Percentiles rank a stretch among this genome's conserved stretches.
Conservation (phyloP, 1,140 invertebrate species). For the Pseudomyrmex gracilis region DNA sequence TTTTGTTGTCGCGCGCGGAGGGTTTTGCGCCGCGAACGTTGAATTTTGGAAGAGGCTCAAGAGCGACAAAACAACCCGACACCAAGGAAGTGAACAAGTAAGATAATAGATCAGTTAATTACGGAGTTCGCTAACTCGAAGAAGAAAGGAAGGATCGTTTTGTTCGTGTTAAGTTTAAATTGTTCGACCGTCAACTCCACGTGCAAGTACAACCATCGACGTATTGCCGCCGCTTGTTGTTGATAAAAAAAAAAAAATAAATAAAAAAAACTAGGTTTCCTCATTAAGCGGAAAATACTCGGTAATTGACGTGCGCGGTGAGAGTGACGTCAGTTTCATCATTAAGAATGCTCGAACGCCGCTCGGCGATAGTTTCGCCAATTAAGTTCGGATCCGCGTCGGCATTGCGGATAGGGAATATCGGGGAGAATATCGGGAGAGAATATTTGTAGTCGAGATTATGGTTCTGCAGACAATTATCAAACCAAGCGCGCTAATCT, state of each 20-base stretch:
- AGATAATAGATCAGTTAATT: slow-evolving; percentile 60
- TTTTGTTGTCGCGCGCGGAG: slow-evolving; percentile 17
- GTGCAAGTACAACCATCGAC: background rate
- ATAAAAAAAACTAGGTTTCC: background rate
- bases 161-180: slow-evolving; percentile 45
- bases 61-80: slow-evolving; percentile 20
- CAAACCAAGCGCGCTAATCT: slow-evolving; percentile 66
- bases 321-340: slow-evolving; percentile 23
- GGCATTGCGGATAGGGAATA: slow-evolving; percentile 22
- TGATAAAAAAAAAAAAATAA: no score
- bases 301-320: background rate
- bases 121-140: slow-evolving; percentile 43
- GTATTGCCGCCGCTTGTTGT: background rate
- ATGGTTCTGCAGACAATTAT: slow-evolving; percentile 70
- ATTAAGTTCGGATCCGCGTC: slow-evolving; percentile 36
- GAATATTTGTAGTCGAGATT: slow-evolving; percentile 57
- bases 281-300: background rate
- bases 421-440: background rate
- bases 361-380: slow-evolving; percentile 41
- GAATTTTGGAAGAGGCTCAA: slow-evolving; percentile 18
- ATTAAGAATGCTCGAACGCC: slow-evolving; percentile 37
- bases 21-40: slow-evolving; percentile 26
- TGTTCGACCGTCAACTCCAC: background rate
- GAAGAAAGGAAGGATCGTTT: slow-evolving; percentile 20
- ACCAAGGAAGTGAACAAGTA: slow-evolving; percentile 9